Base-by-base conservation (phyloP, 2,888 invertebrate species). In the Ctena decussata region DNA sequence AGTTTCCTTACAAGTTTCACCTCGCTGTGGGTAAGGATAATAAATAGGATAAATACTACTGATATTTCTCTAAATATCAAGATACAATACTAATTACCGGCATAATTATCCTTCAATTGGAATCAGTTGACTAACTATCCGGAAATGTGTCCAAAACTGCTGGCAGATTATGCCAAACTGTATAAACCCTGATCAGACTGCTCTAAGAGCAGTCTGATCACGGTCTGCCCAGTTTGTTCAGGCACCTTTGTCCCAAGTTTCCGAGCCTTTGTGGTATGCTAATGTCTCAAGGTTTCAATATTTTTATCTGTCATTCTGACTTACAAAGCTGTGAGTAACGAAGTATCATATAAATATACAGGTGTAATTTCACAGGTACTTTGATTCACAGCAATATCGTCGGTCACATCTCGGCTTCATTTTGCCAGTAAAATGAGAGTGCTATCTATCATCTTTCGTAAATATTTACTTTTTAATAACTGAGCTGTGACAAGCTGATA, bases 401-500 rank as follows among this genome's bases (percentile, higher is more conserved):
- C 12, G 49, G 8, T 49, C 49, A 21, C 49, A 49, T 18, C 57
- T 57, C 11, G 57, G 35, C 35, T 21, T 12, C 21, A 35, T 3
- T 65, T 32, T 65, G 30, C 32, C 35, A 32, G 65, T 21, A n/a
- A 35, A 65, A 21, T 35, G 18, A 35, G 5, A 35, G 1, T 24
- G 2, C 32, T 35, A 35, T 65, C 32, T 35, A 57, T n/a, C 18
- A 65, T 65, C 35, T 65, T 65, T 65, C 12, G 35, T 35, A 65
- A 65, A 65, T 65, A 65, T 65, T 65, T 65, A 65, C 65, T 65
- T 65, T 65, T 65, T n/a, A n/a, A n/a, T n/a, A n/a, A n/a, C n/a
- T n/a, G n/a, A n/a, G n/a, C n/a, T n/a, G n/a, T n/a, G n/a, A n/a
- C n/a, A n/a, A n/a, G n/a, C n/a, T n/a, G n/a, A n/a, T n/a, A n/a